Base-by-base conservation (phyloP, 2,797 vertebrate species). In the Spondyliosoma cantharus region DNA sequence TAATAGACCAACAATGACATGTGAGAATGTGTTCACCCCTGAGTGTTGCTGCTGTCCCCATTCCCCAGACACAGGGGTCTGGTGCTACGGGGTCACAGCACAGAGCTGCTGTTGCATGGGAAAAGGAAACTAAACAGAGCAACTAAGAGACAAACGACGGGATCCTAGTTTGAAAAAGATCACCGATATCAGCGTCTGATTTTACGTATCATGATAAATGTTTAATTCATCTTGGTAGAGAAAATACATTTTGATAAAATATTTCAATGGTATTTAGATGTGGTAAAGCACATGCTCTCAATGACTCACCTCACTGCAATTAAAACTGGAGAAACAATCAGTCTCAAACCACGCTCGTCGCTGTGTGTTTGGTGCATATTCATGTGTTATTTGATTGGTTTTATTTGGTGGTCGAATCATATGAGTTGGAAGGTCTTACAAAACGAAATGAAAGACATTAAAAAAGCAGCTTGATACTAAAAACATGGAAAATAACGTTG, bases 31-130 rank as follows among this genome's bases (percentile, higher is more conserved):
- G 62, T 81, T 84, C 69, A 71, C 61, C 76, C 78, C 52, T 0
- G 14, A 49, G 71, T 85, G 78, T 61, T 78, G 80, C 73, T 85
- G 78, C 56, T 82, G 84, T 70, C 82, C 80, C 76, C 76, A 82
- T 89, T 86, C 78, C 76, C 78, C 69, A 72, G 72, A 69, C 77
- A 75, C 66, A 71, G 67, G 62, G 71, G 80, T 83, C 76, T 37
- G 19, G 45, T 45, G 64, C 61, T 1, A 13, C 5, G 0, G 24
- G 76, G 71, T 83, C 84, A 73, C 64, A 49, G 69, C 61, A 48
- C 52, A 66, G 46, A 75, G 22, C 29, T n/a, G 49, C 3, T n/a
- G 49, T 2, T 70, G 16, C 53, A 78, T 81, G 76, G 61, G 78
- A 82, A 78, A 69, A 58, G 54, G 19, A 64, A 65, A 59, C 32